A percentile compares a stretch with the other conserved stretches of the same genome.
Conservation (phyloP, 2,113 vertebrate species). For the Syrrhaptes paradoxus region DNA sequence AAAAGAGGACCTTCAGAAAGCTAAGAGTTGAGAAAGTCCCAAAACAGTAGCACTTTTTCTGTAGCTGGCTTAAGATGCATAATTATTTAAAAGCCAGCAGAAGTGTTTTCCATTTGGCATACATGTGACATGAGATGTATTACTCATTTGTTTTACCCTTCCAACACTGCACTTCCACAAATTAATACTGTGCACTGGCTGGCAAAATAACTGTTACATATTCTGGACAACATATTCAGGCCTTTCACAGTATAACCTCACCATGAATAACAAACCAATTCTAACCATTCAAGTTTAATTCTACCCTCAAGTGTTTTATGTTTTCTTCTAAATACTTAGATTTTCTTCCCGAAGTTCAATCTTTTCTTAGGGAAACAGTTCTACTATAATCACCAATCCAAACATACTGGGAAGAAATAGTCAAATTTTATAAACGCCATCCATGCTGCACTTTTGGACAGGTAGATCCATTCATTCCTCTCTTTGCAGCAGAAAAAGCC, state of each 20-base stretch:
- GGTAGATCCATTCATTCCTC: not conserved
- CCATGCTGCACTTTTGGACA: not conserved
- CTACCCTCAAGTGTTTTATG: not conserved
- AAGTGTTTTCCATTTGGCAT: not conserved
- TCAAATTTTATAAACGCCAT: not conserved
- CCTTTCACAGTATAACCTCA: not conserved
- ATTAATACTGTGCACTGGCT: not conserved
- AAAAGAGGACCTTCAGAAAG: not conserved
- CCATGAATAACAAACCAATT: not conserved
- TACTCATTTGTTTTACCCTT: not conserved
- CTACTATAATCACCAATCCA: not conserved
- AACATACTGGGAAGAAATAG: not conserved
- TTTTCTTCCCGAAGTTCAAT: not conserved
- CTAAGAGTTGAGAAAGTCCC: not conserved
- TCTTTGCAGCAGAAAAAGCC: not conserved
- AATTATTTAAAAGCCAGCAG: not conserved
- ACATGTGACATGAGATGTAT: accelerated
- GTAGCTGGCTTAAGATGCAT: not conserved
- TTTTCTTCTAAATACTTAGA: not conserved
- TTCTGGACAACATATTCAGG: not conserved
- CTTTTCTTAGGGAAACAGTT: not conserved
- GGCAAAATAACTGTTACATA: not conserved
- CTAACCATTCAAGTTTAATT: not conserved
- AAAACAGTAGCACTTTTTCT: not conserved
- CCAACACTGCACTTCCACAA: not conserved